Percentiles rank a stretch among this genome's conserved stretches.
These are phyloP conservation scores for Lepidurus apus DNA, from an alignment of 1,140 invertebrate species.

Conservation along the genomic window DNA sequence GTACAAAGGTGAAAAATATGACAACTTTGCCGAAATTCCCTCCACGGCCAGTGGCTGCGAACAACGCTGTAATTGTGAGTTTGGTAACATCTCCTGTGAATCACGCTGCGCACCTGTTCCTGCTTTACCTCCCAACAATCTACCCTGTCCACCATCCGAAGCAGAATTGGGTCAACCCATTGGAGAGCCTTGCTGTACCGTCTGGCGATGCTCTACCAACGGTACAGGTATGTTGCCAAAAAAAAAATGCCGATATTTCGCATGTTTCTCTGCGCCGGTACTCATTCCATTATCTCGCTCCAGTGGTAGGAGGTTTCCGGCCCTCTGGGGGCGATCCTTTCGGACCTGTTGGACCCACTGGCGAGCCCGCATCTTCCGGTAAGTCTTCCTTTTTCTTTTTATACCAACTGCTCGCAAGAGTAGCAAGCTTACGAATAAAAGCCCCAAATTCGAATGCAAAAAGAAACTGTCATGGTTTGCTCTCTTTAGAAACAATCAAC, in stretches of 20 bases:
- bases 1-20: constrained; percentile 49
- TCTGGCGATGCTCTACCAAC: constrained; percentile 23
- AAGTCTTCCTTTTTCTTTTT: not conserved
- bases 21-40: constrained; percentile 63
- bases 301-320: constrained; percentile 31
- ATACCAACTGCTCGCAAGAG: too few relatives aligned
- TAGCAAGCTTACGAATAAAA: too few relatives aligned
- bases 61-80: constrained; percentile 75
- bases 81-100: constrained; percentile 76
- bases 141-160: constrained; percentile 61
- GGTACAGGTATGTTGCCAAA: not conserved
- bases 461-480: not conserved
- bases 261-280: too few relatives aligned
- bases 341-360: too few relatives aligned
- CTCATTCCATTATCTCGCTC: too few relatives aligned
- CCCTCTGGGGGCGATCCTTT: not conserved
- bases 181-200: constrained; percentile 61
- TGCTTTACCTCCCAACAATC: constrained; percentile 61
- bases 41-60: constrained; percentile 61
- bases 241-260: not conserved
- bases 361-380: not conserved
- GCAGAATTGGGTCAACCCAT: constrained; percentile 62
- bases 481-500: constrained; percentile 33
- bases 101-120: constrained; percentile 67
- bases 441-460: too few relatives aligned